Base-by-base conservation (phyloP, 1,140 invertebrate genomes). In the Bombus waltoni region DNA sequence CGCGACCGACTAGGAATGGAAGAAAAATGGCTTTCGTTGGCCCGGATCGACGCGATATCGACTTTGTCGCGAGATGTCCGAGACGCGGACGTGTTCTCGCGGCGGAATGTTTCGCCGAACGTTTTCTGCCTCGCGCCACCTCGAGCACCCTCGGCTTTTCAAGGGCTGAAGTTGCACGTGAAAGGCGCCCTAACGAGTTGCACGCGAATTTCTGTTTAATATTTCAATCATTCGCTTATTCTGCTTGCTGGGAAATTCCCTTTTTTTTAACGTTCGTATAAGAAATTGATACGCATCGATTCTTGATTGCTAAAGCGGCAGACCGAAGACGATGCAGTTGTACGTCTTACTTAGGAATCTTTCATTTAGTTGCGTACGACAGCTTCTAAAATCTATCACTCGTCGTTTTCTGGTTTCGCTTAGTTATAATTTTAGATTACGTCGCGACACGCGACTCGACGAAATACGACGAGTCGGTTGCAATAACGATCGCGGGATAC, bases 1-100 rank as follows among this genome's bases (percentile, higher is more conserved):
- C 84, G 66, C 87, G 74, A 70, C 35, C 77, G 32, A 22, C 88
- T 59, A 83, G 77, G 68, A 74, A 89, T 78, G 89, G 81, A 81
- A 83, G 84, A 88, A 91, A 89, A 86, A 89, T 86, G 90, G 88
- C 90, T 81, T 85, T 89, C 86, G 82, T 84, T 62, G 79, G 70
- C 40, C 38, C 71, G 83, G 76, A 87, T 85, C 75, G 47, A 1
- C 65, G 62, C 80, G 38, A 74, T 74, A 74, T 71, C 78, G 57
- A 87, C 68, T 73, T 4, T n/a, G 32, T 32, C 15, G 35, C 18
- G 53, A 57, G 74, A 76, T 35, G 35, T 57, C 35, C 75, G 38
- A 40, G 38, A 57, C 32, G 28, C 8, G 75, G 13, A 40, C 28
- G n/a, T 8, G n/a, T 47, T 28, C 71, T 9, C 71, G 40, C 35